Conservation (phyloP, 2,797 vertebrate genomes). For the Rhinichthys osculus region DNA sequence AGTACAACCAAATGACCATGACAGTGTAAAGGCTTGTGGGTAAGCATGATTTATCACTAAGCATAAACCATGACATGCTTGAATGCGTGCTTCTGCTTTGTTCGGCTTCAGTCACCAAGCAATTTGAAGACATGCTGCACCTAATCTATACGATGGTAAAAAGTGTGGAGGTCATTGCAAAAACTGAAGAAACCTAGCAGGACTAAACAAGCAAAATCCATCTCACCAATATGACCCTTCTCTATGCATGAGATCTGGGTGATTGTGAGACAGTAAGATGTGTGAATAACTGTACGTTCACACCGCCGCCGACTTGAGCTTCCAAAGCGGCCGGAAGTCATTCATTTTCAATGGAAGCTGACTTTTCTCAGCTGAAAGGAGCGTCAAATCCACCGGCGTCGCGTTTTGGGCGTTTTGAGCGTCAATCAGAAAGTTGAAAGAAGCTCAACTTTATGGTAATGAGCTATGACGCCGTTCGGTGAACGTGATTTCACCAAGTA, state of each 20-base stretch:
- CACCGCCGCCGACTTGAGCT: no score
- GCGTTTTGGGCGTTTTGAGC: no score
- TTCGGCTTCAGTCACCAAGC: constrained; percentile 57
- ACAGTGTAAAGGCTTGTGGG: constrained; percentile 50
- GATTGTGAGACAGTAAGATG: constrained; percentile 1
- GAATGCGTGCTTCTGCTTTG: constrained; percentile 53
- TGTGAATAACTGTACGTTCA: neutral
- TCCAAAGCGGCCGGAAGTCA: no score
- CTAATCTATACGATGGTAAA: constrained; percentile 57
- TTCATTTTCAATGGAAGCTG: no score
- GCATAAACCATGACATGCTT: constrained; percentile 56
- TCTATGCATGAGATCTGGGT: constrained; percentile 30
- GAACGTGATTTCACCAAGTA: no score
- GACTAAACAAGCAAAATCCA: constrained; percentile 45
- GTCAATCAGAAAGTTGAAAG: no score
- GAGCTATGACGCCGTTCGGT: no score
- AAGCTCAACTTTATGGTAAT: no score
- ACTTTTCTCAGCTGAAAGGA: no score
- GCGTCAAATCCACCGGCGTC: no score
- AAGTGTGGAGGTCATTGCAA: constrained; percentile 54
- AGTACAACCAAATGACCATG: constrained; percentile 35
- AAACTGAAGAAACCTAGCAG: constrained; percentile 49
- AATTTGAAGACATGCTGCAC: constrained; percentile 56
- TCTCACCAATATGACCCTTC: constrained; percentile 34
- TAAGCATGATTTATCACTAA: constrained; percentile 56